Evolutionary conservation across 92 coral and sea anemone genomes (phyloP), one percentile per base, ranked within the genome.

Genomic region (Blastomussa wellsi): DNA sequence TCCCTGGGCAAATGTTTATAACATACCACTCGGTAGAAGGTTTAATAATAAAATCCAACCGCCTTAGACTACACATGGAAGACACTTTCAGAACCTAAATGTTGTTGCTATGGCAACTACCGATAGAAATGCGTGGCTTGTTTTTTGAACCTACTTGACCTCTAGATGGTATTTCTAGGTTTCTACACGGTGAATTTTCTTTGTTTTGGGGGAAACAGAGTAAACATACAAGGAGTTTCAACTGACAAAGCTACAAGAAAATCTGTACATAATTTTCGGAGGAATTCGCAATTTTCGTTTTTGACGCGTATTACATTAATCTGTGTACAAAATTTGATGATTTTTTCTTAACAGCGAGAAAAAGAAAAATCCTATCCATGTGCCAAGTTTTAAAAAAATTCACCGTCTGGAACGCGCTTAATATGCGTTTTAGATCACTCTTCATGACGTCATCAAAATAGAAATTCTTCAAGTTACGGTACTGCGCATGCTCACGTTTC

Each of bases 281-380:
- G 35, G 53, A 16, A 16, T 59, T 59, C 55, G 49, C 70, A 53
- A 77, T 53, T 77, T 77, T 77, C 69, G 69, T 77, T 77, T 76
- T 77, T 37, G 3, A 36, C 55, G 72, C n/a, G n/a, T n/a, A n/a
- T n/a, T n/a, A n/a, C n/a, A n/a, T n/a, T n/a, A n/a, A n/a, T n/a
- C n/a, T n/a, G 22, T 59, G 82, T 35, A 78, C 20, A 78, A 78
- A 59, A 78, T 36, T 78, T 78, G 72, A 59, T 78, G 82, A 78
- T 78, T 60, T 78, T 78, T 59, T 60, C 53, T 22, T 35, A 10
- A 9, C 19, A 59, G 24, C 52, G 81, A 78, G 14, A 78, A 60
- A 29, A 20, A 59, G 53, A 19, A 19, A 78, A 78, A 78, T 22
- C 51, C 53, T 59, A 36, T 59, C 72, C 53, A 37, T 60, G 44